phyloP scores from a whole-genome alignment of 1,140 invertebrate species.

The Hycleus phaleratus region DNA sequence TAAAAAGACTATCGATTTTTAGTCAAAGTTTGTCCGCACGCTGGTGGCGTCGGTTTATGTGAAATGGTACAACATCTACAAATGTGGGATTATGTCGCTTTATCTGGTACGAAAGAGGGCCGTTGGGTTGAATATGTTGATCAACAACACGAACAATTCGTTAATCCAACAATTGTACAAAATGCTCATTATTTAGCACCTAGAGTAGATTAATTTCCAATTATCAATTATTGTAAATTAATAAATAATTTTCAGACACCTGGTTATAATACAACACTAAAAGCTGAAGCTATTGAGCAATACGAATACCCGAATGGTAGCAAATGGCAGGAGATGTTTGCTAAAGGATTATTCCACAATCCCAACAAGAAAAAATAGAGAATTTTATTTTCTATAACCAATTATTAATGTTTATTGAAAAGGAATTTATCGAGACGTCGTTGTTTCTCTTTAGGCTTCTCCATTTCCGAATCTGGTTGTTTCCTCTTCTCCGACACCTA shows the following conservation, averaged over 20 bases:
- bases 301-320: slow-evolving; percentile 68
- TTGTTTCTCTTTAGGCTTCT: slow-evolving; percentile 34
- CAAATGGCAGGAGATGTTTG: slow-evolving; percentile 63
- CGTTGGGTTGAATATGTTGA: slow-evolving; percentile 81
- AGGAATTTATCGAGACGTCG: slow-evolving; percentile 33
- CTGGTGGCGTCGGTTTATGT: slow-evolving; percentile 85
- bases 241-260: slow-evolving; percentile 45
- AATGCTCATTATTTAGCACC: slow-evolving; percentile 69
- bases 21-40: slow-evolving; percentile 91
- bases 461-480: slow-evolving; percentile 28
- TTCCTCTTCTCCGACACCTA: slow-evolving; percentile 31
- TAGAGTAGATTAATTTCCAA: slow-evolving; percentile 43
- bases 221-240: background rate
- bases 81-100: slow-evolving; percentile 75
- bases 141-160: slow-evolving; percentile 81
- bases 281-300: slow-evolving; percentile 53
- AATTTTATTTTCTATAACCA: slow-evolving; percentile 4
- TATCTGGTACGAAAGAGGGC: slow-evolving; percentile 61
- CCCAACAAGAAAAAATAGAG: slow-evolving; percentile 26
- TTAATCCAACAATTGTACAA: slow-evolving; percentile 58
- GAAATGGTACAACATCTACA: slow-evolving; percentile 90
- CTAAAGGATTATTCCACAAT: slow-evolving; percentile 36
- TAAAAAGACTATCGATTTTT: slow-evolving; percentile 28
- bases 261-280: slow-evolving; percentile 75
- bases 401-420: slow-evolving; percentile 19